Percentiles rank a stretch among this genome's conserved stretches.
Conservation (phyloP, 2,797 vertebrate species). For the Coregonus ussuriensis region DNA sequence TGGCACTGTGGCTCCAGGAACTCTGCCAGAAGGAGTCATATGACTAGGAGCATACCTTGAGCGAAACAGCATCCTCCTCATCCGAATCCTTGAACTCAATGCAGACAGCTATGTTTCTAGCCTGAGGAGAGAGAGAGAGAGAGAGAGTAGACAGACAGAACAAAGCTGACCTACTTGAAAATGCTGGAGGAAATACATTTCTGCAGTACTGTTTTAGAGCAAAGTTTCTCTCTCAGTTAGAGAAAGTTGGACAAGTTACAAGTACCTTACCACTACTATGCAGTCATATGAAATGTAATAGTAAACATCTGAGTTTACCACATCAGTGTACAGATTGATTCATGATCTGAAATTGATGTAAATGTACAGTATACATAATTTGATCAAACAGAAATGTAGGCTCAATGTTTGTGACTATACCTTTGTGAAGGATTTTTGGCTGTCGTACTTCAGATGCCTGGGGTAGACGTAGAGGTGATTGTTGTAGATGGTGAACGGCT, state of each 20-base stretch:
- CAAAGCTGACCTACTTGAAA: not conserved
- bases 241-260: not conserved
- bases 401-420: slow-evolving; percentile 58
- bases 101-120: slow-evolving; percentile 93
- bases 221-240: not conserved
- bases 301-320: not conserved
- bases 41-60: slow-evolving; percentile 79
- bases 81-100: slow-evolving; percentile 96
- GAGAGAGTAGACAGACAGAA: not conserved
- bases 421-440: slow-evolving; percentile 95
- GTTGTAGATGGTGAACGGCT: slow-evolving; percentile 94
- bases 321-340: not conserved
- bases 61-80: slow-evolving; percentile 85
- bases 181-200: not conserved
- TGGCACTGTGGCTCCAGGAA: not conserved
- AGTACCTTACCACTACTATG: not conserved
- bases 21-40: not conserved
- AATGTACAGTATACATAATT: not conserved
- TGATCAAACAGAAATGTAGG: not conserved
- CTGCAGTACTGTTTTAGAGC: not conserved
- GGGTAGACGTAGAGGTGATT: slow-evolving; percentile 97
- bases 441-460: slow-evolving; percentile 92
- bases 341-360: not conserved
- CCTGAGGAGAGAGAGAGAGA: slow-evolving; percentile 67
- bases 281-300: not conserved